These are phyloP conservation scores for Argopecten irradians DNA, from an alignment of 1,140 invertebrate species.

Conservation along the genomic window DNA sequence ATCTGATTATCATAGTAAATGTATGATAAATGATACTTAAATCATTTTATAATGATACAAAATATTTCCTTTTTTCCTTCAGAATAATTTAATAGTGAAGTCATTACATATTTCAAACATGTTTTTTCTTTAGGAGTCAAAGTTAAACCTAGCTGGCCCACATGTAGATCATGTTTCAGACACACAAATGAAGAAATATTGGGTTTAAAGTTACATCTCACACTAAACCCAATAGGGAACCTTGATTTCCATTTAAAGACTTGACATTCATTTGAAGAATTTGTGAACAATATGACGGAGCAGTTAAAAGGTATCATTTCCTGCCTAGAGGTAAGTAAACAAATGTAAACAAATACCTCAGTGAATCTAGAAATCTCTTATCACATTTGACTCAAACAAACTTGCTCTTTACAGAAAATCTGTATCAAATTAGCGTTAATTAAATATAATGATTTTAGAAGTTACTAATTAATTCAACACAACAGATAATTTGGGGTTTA, in stretches of 20 bases:
- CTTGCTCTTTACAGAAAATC: not conserved
- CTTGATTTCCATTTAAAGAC: not conserved
- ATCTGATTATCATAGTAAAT: no score
- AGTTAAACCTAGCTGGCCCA: not conserved
- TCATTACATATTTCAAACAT: no score
- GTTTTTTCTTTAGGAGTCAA: not conserved
- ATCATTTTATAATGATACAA: no score
- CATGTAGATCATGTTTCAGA: not conserved
- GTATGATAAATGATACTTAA: no score
- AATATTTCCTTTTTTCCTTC: no score
- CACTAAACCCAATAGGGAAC: not conserved
- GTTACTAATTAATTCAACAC: slow-evolving; percentile 2
- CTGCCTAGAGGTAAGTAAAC: not conserved
- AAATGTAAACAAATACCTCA: not conserved
- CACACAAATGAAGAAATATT: not conserved
- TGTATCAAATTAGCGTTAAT: not conserved
- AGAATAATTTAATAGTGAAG: no score
- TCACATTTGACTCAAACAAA: not conserved
- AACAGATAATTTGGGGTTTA: not conserved
- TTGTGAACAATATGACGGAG: not conserved
- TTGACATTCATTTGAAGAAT: not conserved
- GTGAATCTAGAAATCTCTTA: not conserved
- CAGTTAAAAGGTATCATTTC: not conserved
- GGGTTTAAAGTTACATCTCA: not conserved
- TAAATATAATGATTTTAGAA: not conserved